phyloP scores from a whole-genome alignment of 2,888 invertebrate species.

The Fragum whitleyi region DNA sequence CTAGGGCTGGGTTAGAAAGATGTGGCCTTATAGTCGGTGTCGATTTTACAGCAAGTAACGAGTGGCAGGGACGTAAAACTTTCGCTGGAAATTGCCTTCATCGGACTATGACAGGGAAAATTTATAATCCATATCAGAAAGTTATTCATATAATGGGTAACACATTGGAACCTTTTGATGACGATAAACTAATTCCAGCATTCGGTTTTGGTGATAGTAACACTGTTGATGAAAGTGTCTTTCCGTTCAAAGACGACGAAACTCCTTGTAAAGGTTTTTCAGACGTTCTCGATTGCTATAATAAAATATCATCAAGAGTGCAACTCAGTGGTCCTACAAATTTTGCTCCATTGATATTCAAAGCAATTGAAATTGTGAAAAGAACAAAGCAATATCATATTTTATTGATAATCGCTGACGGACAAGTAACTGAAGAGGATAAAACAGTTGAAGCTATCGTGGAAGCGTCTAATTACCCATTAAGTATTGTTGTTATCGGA shows the following conservation, averaged over 20 bases:
- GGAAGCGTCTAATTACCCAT: conserved; percentile 86
- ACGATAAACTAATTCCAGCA: conserved; percentile 81
- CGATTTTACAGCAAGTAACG: conserved; percentile 87
- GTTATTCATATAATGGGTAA: conserved; percentile 83
- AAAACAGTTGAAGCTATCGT: conserved; percentile 86
- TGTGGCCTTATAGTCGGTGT: conserved; percentile 87
- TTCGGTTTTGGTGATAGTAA: conserved; percentile 83
- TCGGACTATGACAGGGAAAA: conserved; percentile 80
- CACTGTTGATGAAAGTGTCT: conserved; percentile 80
- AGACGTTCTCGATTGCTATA: conserved; percentile 85
- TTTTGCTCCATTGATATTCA: conserved; percentile 86
- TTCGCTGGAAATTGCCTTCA: conserved; percentile 85
- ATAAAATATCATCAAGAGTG: conserved; percentile 84
- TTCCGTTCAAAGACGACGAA: conserved; percentile 77
- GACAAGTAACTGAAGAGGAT: conserved; percentile 86
- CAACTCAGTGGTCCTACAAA: conserved; percentile 86
- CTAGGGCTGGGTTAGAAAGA: conserved; percentile 85
- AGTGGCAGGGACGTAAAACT: conserved; percentile 87
- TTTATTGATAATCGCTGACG: conserved; percentile 86
- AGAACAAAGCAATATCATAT: conserved; percentile 79
- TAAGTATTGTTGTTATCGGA: conserved; percentile 87
- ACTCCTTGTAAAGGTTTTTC: conserved; percentile 77
- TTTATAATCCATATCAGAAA: conserved; percentile 86
- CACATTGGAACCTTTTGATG: conserved; percentile 82
- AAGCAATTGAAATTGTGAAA: conserved; percentile 86